Conservation (phyloP, 2,113 vertebrate species). For the Ochotona princeps region DNA sequence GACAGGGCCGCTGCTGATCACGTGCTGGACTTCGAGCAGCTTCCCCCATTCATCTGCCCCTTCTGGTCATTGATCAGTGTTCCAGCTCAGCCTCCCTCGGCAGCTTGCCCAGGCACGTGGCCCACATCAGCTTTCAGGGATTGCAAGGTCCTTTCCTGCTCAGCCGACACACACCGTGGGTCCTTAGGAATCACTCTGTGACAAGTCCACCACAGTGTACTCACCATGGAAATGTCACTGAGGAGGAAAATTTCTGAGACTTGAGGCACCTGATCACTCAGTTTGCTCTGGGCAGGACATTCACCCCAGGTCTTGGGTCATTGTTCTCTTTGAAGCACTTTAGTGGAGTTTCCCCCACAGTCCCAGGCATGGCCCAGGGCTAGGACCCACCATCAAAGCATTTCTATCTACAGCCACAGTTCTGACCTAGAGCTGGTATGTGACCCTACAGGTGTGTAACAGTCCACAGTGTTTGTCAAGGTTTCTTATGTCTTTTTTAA, state of each 20-base stretch:
- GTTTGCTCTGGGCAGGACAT: neutral
- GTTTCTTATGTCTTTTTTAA: neutral
- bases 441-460: neutral
- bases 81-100: neutral
- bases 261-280: neutral
- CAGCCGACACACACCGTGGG: conserved; percentile 35
- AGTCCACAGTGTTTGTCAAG: neutral
- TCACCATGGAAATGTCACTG: neutral
- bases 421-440: neutral
- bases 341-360: neutral
- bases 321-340: neutral
- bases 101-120: conserved; percentile 35
- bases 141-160: conserved; percentile 4
- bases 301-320: neutral
- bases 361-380: neutral
- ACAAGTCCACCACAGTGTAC: conserved; percentile 12
- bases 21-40: neutral
- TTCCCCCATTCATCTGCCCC: neutral
- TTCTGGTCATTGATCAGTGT: conserved; percentile 41
- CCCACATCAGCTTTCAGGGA: conserved; percentile 37
- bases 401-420: neutral
- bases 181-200: conserved; percentile 27
- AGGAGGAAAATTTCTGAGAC: conserved; percentile 7
- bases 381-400: neutral
- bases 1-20: neutral